phyloP scores from a whole-genome alignment of 2,113 vertebrate genomes.

The Toxostoma redivivum region DNA sequence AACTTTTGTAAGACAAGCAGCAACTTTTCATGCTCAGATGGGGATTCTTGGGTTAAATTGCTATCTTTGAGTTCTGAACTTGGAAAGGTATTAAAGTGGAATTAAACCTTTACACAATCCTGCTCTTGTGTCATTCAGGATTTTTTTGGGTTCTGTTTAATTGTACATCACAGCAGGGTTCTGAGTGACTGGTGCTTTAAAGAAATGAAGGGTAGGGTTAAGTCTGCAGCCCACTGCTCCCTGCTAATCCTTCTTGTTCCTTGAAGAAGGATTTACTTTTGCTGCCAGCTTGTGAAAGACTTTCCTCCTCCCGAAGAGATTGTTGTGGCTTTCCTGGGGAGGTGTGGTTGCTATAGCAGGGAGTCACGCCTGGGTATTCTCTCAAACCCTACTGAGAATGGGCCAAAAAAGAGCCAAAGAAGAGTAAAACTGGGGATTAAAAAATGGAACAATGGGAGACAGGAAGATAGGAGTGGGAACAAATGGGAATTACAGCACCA shows the following conservation, averaged over 20 bases:
- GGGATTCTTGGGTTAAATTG: conserved; percentile 80
- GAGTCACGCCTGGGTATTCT: conserved; percentile 88
- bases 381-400: conserved; percentile 82
- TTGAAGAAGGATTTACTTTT: conserved; percentile 93
- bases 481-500: conserved; percentile 93
- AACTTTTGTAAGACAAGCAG: conserved; percentile 52
- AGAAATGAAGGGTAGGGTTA: conserved; percentile 88
- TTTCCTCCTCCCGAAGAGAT: conserved; percentile 85
- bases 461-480: conserved; percentile 92
- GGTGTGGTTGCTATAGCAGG: conserved; percentile 93
- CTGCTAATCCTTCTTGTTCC: conserved; percentile 94
- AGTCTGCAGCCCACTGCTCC: conserved; percentile 88
- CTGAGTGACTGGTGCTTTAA: conserved; percentile 89
- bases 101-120: conserved; percentile 77
- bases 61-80: conserved; percentile 90
- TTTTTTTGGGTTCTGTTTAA: conserved; percentile 82
- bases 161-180: conserved; percentile 89
- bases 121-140: conserved; percentile 77
- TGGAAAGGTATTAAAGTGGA: conserved; percentile 96
- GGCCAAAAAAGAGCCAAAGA: conserved; percentile 77
- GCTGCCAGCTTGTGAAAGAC: conserved; percentile 89
- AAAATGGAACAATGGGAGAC: conserved; percentile 83
- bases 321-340: conserved; percentile 88
- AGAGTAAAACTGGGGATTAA: conserved; percentile 90
- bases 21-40: conserved; percentile 58